Percentiles rank a stretch among this genome's conserved stretches.
Evolutionary conservation across 2,888 invertebrate genomes (phyloP).

Genomic region (Listrodromus nycthemerus): DNA sequence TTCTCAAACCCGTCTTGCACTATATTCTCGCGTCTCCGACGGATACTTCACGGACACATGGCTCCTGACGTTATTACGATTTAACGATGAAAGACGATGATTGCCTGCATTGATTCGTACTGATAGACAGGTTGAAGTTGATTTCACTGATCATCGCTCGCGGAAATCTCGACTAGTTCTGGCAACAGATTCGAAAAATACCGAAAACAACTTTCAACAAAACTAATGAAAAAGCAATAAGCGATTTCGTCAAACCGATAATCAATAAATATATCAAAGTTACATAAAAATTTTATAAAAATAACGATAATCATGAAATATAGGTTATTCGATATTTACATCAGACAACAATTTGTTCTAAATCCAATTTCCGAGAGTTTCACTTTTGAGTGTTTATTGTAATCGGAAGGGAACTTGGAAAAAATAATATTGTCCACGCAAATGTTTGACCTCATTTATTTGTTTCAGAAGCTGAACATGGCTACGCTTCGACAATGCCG

Average conservation of each 20-base stretch:
- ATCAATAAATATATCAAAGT: too few species aligned
- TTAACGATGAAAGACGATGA: conserved; percentile 14
- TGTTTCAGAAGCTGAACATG: conserved; percentile 93
- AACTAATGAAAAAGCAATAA: too few species aligned
- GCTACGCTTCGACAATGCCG: conserved; percentile 94
- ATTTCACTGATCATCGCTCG: conserved; percentile 43
- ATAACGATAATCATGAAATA: too few species aligned
- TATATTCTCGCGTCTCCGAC: conserved; percentile 18
- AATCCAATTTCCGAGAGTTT: too few species aligned
- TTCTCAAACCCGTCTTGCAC: conserved; percentile 6
- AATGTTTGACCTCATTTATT: conserved; percentile 44
- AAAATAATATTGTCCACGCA: not conserved
- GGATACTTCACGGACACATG: conserved; percentile 9
- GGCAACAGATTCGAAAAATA: not conserved
- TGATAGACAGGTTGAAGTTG: conserved; percentile 2
- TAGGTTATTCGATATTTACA: too few species aligned
- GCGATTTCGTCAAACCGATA: too few species aligned
- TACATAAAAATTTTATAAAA: too few species aligned
- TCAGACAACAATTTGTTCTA: too few species aligned
- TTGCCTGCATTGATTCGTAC: conserved; percentile 14
- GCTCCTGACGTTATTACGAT: not conserved
- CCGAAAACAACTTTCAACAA: too few species aligned
- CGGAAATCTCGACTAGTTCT: conserved; percentile 28
- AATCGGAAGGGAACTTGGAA: too few species aligned
- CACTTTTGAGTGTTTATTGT: too few species aligned